phyloP scores from a whole-genome alignment of 2,113 vertebrate species.

The Caranx melampygus region DNA sequence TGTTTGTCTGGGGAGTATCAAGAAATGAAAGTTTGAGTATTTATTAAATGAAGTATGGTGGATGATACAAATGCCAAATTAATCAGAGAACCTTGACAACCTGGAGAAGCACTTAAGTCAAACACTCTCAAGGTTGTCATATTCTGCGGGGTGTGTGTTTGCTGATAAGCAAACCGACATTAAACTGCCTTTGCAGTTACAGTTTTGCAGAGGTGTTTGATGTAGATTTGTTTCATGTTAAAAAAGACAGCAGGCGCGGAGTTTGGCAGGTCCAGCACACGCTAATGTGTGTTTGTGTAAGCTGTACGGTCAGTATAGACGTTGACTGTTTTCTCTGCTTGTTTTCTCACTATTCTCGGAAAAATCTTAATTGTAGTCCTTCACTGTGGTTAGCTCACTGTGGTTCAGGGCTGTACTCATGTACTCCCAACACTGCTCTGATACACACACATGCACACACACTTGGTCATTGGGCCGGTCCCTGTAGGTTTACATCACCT shows the following conservation, averaged over 20 bases:
- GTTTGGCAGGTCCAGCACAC: conserved; percentile 2
- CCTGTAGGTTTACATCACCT: conserved; percentile 63
- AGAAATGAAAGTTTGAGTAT: conserved; percentile 51
- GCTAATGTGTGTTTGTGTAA: conserved; percentile 24
- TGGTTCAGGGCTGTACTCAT: conserved; percentile 50
- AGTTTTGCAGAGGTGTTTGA: conserved; percentile 33
- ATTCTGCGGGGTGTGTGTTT: conserved; percentile 45
- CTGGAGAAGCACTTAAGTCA: conserved; percentile 35
- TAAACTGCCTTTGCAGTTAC: conserved; percentile 30
- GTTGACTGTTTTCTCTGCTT: conserved; percentile 45
- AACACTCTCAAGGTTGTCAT: conserved; percentile 44
- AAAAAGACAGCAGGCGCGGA: not conserved
- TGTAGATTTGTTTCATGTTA: conserved; percentile 4
- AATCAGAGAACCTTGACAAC: conserved; percentile 48
- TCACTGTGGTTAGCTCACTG: conserved; percentile 69
- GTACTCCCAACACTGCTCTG: conserved; percentile 20
- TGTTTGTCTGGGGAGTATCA: conserved; percentile 1
- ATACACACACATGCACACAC: conserved; percentile 30
- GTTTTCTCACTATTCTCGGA: conserved; percentile 77
- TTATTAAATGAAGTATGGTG: conserved; percentile 32
- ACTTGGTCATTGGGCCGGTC: conserved; percentile 36
- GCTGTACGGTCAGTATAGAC: conserved; percentile 36
- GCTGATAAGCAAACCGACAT: conserved; percentile 49
- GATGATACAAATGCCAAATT: conserved; percentile 47
- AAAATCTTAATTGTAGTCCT: conserved; percentile 75